Evolutionary conservation across 1,140 invertebrate species (phyloP).

Genomic region (Drosophila seguyi): DNA sequence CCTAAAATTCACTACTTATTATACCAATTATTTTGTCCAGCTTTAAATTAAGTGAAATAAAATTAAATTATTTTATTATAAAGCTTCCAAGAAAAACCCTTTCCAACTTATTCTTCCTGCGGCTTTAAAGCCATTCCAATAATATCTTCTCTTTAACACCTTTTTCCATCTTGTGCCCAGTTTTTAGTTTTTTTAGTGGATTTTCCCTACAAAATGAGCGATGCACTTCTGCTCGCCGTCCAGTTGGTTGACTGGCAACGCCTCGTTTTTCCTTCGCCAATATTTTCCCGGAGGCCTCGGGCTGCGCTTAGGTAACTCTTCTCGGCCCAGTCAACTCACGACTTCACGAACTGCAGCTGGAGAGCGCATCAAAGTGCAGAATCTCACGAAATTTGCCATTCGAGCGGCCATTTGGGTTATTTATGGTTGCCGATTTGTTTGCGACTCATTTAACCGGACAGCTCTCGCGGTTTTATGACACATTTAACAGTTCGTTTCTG

Average conservation of each 20-base stretch:
- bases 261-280: constrained; percentile 52
- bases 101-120: not conserved
- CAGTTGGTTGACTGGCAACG: constrained; percentile 43
- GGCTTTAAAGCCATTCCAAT: not conserved
- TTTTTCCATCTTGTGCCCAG: not conserved
- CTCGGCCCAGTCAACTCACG: constrained; percentile 57
- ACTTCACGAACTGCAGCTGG: constrained; percentile 71
- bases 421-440: constrained; percentile 77
- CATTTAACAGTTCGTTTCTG: constrained; percentile 60
- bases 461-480: constrained; percentile 72
- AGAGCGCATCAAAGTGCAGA: constrained; percentile 77
- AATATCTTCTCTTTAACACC: not conserved
- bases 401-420: constrained; percentile 77
- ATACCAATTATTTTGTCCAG: not conserved
- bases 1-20: too few species aligned
- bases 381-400: constrained; percentile 82
- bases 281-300: constrained; percentile 12
- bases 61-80: not conserved
- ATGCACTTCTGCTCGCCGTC: constrained; percentile 12
- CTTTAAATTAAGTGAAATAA: not conserved
- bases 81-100: not conserved
- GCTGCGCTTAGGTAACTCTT: constrained; percentile 76
- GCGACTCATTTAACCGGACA: constrained; percentile 67
- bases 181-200: constrained; percentile 34
- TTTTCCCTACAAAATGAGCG: constrained; percentile 45